Conservation (phyloP, 2,113 vertebrate species). For the Calonectris borealis region DNA sequence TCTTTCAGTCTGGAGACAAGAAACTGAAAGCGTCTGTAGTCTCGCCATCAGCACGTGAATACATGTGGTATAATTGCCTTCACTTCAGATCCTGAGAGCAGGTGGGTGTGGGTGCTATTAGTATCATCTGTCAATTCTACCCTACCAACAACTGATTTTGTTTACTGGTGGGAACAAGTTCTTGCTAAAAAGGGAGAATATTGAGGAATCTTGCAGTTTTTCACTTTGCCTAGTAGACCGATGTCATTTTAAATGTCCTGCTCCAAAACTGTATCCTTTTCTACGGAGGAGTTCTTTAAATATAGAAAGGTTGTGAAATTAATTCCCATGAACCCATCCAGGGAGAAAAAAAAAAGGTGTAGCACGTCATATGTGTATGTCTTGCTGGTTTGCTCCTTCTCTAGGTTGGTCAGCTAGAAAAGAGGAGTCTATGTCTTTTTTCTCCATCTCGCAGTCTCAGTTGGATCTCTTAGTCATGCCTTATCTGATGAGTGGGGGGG, state of each 20-base stretch:
- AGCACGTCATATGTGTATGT: neutral
- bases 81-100: neutral
- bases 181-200: neutral
- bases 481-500: neutral
- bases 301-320: neutral
- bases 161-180: neutral
- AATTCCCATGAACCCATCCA: neutral
- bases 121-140: neutral
- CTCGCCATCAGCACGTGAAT: fast-evolving
- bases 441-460: neutral
- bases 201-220: neutral
- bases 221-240: neutral
- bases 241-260: neutral
- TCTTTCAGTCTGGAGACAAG: neutral
- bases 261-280: neutral
- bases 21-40: neutral
- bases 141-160: neutral
- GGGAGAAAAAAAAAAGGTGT: neutral
- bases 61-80: neutral
- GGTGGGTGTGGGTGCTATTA: neutral
- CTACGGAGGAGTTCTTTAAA: neutral
- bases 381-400: neutral
- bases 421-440: neutral
- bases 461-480: neutral
- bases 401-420: neutral